These are phyloP conservation scores for Thunnus maccoyii DNA, from an alignment of 2,113 vertebrate genomes.

Conservation along the genomic window DNA sequence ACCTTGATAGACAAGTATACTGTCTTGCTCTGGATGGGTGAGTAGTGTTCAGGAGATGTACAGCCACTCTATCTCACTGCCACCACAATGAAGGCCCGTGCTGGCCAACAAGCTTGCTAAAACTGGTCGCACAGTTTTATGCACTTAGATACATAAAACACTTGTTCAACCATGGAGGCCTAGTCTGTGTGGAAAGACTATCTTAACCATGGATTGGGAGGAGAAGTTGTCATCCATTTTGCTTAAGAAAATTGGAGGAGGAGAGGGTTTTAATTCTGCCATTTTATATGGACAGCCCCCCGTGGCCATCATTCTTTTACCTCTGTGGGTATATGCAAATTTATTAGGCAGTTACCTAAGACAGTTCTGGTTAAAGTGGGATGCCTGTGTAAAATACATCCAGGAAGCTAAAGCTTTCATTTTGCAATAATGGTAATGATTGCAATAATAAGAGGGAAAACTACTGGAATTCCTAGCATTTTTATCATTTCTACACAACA, in stretches of 20 bases:
- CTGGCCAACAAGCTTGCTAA: neutral
- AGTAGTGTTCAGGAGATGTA: slow-evolving; percentile 6
- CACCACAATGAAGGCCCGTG: slow-evolving; percentile 11
- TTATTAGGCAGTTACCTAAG: slow-evolving; percentile 9
- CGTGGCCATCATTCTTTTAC: slow-evolving; percentile 27
- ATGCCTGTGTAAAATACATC: neutral
- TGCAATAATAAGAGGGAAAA: neutral
- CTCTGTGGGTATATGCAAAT: slow-evolving; percentile 41
- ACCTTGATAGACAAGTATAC: slow-evolving; percentile 6
- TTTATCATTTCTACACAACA: slow-evolving; percentile 32
- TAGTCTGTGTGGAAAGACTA: neutral
- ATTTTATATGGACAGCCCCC: slow-evolving; percentile 32
- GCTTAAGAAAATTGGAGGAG: slow-evolving; percentile 29
- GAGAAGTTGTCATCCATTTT: slow-evolving; percentile 34
- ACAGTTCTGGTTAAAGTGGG: slow-evolving; percentile 2
- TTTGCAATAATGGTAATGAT: slow-evolving; percentile 7
- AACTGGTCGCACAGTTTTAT: neutral
- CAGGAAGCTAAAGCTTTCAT: slow-evolving; percentile 34
- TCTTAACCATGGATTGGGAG: neutral
- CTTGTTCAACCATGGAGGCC: neutral
- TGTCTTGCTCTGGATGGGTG: slow-evolving; percentile 12
- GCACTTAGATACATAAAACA: neutral
- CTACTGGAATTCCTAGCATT: slow-evolving; percentile 40
- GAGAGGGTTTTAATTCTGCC: slow-evolving; percentile 17
- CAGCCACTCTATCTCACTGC: neutral